Evolutionary conservation across 35 echinoderm and acorn worm species (phyloP), one percentile per base, ranked within the genome.

Genomic region (Strongylocentrotus purpuratus): DNA sequence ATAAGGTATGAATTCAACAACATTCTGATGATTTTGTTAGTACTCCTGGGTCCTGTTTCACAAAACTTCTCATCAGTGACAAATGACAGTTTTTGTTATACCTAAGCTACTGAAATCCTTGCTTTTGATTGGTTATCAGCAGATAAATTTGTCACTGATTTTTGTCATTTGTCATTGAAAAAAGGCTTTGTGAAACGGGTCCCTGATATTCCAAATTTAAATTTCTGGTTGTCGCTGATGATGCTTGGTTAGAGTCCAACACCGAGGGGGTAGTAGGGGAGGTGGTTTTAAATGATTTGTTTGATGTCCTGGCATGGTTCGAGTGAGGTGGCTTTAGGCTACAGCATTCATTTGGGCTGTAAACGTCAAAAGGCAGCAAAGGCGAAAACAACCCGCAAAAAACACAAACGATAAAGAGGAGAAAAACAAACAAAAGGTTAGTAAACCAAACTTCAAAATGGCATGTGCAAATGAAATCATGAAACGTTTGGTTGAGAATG

Each of bases 271-370:
- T 28, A 32, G 45, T 89, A 46, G n/a, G 87, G 33, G 33, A 31
- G 87, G n/a, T 89, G 32, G 45, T 46, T 45, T 87, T 45, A 46
- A 46, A 25, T 20, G 33, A 45, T 89, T 33, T 46, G 31, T 32
- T 35, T 89, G 33, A 15, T 31, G 33, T 33, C 87, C 45, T 32
- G 87, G 87, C 87, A 89, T 89, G 87, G 31, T 7, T 7, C 28
- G 65, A 22, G 65, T 78, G 65, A 22, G 25, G 20, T 78, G 65
- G 22, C 22, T 78, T 41, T 89, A 89, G 32, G 87, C 87, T 89
- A 89, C 87, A 8, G 87, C 87, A 14, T 89, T 89, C 87, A 89
- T 45, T 89, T 89, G 87, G 33, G 87, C 87, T 89, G 87, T n/a
- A n/a, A 33, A 45, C 33, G 10, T 45, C 45, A 20, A 31, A 46